Evolutionary conservation across 2,888 invertebrate species (phyloP).

Genomic region (Liposcelis brunnea): DNA sequence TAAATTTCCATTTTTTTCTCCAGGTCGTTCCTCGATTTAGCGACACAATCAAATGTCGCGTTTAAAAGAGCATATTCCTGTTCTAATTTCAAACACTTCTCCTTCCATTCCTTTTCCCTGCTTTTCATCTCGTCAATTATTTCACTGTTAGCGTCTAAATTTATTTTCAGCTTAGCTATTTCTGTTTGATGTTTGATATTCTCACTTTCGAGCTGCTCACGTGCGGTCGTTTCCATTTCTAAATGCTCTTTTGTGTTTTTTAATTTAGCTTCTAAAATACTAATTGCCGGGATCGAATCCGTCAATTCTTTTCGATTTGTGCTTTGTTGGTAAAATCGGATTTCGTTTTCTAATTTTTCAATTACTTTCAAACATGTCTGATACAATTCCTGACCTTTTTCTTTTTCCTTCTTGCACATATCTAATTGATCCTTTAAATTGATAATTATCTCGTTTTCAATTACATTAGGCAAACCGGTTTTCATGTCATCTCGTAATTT

Average conservation of each 20-base stretch:
- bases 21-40: neutral
- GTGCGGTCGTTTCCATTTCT: neutral
- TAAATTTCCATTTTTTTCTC: neutral
- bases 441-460: neutral
- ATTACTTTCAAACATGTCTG: neutral
- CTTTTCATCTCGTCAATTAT: neutral
- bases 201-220: neutral
- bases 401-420: neutral
- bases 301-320: neutral
- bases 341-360: neutral
- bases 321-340: neutral
- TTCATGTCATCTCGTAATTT: neutral
- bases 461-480: neutral
- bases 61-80: slow-evolving; percentile 3
- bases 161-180: neutral
- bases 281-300: neutral
- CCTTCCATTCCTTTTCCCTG: neutral
- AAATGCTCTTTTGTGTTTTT: neutral
- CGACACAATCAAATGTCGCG: neutral
- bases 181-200: neutral
- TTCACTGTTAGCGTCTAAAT: neutral
- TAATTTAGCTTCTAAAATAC: neutral
- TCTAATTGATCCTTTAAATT: neutral
- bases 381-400: neutral
- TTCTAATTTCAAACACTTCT: neutral